Evolutionary conservation across 2,888 invertebrate genomes (phyloP).

Genomic region (Anthrax anthrax): DNA sequence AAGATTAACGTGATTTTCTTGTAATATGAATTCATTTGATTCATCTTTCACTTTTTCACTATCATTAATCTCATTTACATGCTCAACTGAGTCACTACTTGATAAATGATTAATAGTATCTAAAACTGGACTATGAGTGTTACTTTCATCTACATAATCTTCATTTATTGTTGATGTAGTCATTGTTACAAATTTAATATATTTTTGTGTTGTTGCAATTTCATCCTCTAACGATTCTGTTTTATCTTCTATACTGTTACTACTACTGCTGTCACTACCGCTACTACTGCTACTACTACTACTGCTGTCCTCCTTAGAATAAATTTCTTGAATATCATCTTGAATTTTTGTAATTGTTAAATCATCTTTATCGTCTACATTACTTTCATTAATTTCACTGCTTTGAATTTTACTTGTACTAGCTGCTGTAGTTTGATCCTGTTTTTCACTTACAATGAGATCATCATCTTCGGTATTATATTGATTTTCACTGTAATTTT

Average conservation of each 20-base stretch:
- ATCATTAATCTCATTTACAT: not conserved
- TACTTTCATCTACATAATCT: not conserved
- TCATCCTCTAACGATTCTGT: not conserved
- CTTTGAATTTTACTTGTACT: not conserved
- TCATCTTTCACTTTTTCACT: conserved; percentile 14
- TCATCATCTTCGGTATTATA: not conserved
- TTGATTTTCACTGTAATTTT: not conserved
- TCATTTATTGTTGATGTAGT: not conserved
- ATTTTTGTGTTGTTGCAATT: not conserved
- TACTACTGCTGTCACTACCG: not conserved
- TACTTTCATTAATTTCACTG: not conserved
- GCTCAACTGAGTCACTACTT: not conserved
- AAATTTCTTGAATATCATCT: not conserved
- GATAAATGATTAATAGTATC: not conserved
- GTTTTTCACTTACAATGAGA: not conserved
- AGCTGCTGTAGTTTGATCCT: not conserved
- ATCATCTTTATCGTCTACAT: not conserved
- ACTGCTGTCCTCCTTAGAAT: too few species aligned
- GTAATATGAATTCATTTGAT: not conserved
- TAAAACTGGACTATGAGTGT: not conserved
- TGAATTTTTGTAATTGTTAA: not conserved
- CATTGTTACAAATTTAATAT: not conserved
- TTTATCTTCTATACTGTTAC: not conserved
- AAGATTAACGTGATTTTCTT: not conserved
- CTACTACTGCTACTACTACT: too few species aligned